These are phyloP conservation scores for Pomacea maculata DNA, from an alignment of 1,140 invertebrate genomes.

Conservation along the genomic window DNA sequence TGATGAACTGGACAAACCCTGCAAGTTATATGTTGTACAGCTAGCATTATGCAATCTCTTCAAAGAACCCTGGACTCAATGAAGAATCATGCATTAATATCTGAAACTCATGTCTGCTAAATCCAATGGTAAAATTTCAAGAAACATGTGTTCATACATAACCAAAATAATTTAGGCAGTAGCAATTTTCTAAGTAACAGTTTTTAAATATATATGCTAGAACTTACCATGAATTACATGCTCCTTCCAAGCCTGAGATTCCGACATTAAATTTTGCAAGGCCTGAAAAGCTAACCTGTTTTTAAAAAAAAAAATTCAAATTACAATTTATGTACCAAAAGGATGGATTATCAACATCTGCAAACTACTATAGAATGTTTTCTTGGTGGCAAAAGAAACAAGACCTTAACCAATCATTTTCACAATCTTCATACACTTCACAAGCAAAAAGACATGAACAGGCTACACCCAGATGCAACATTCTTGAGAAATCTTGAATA, in stretches of 20 bases:
- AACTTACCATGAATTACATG: slow-evolving; percentile 81
- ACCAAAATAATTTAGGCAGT: background rate
- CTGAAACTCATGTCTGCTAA: too few relatives aligned
- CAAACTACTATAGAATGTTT: too few relatives aligned
- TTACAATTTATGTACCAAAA: background rate
- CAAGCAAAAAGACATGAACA: too few relatives aligned
- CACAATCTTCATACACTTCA: too few relatives aligned
- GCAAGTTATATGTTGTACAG: slow-evolving; percentile 40
- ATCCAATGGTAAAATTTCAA: too few relatives aligned
- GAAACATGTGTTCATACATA: background rate
- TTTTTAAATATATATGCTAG: too few relatives aligned
- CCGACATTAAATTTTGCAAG: slow-evolving; percentile 92
- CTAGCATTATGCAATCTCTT: background rate
- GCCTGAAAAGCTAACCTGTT: slow-evolving; percentile 88
- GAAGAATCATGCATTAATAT: background rate
- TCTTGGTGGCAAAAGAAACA: too few relatives aligned
- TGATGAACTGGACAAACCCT: slow-evolving; percentile 94
- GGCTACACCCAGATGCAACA: too few relatives aligned
- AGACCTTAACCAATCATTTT: too few relatives aligned
- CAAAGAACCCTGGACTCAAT: background rate
- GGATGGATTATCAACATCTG: background rate
- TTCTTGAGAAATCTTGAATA: too few relatives aligned
- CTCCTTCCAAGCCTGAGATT: slow-evolving; percentile 97
- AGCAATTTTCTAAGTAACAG: too few relatives aligned
- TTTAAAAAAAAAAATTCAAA: slow-evolving; percentile 13